Percentiles rank a stretch among this genome's conserved stretches.
Conservation (phyloP, 2,113 vertebrate species). For the Lichenostomus cassidix region DNA sequence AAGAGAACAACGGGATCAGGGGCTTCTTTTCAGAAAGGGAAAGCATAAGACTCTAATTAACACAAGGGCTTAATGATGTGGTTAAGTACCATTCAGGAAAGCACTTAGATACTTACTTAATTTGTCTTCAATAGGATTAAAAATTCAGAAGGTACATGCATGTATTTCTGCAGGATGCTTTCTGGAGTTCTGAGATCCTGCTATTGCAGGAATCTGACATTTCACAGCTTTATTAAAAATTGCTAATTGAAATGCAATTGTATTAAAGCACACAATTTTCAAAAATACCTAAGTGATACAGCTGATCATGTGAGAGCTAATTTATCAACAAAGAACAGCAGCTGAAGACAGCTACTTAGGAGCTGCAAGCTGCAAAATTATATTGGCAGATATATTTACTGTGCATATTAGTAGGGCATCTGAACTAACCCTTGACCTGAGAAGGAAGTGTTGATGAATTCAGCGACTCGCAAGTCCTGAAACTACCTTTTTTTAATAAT, state of each 20-base stretch:
- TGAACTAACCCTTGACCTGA: not conserved
- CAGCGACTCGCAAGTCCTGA: not conserved
- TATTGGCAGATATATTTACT: not conserved
- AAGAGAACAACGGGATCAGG: not conserved
- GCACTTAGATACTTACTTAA: constrained; percentile 24
- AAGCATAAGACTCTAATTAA: constrained; percentile 28
- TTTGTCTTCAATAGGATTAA: constrained; percentile 24
- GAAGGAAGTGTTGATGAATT: not conserved
- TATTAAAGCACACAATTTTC: not conserved
- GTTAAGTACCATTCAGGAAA: constrained; percentile 31
- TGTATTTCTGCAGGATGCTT: not conserved
- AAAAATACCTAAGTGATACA: not conserved
- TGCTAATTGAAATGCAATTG: not conserved
- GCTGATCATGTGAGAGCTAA: not conserved
- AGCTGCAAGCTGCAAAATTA: not conserved
- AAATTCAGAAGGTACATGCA: not conserved
- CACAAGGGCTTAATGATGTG: not conserved
- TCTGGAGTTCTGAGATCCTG: not conserved
- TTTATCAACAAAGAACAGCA: not conserved
- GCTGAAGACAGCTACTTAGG: not conserved
- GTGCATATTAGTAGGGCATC: not conserved
- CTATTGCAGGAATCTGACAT: not conserved
- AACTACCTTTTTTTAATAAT: not conserved
- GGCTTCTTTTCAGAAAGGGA: not conserved
- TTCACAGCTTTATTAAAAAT: not conserved